Conservation (phyloP, 2,888 invertebrate species). For the Noctua janthina region DNA sequence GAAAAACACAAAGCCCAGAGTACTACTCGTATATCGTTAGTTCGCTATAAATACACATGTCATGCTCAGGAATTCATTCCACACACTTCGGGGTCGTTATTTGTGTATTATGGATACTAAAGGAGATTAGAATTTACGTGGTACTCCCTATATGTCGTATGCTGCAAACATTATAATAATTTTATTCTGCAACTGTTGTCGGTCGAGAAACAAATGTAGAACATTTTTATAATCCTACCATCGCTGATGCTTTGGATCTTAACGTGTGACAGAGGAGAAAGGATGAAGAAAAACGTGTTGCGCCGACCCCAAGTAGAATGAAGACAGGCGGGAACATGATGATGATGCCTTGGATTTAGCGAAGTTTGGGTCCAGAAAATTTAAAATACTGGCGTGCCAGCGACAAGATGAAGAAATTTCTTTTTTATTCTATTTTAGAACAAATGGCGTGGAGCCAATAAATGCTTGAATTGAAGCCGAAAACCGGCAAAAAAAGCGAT, state of each 20-base stretch:
- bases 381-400: not conserved
- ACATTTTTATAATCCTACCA: not conserved
- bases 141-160: not conserved
- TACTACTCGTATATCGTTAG: not conserved
- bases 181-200: not conserved
- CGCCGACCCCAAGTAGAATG: too few species aligned
- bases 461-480: not conserved
- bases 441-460: not conserved
- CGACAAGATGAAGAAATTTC: not conserved
- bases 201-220: not conserved
- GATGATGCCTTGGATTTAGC: not conserved
- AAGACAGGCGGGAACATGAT: not conserved
- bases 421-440: not conserved
- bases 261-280: too few species aligned
- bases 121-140: not conserved
- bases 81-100: slow-evolving; percentile 11
- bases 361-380: not conserved
- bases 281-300: too few species aligned
- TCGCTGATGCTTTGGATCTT: not conserved
- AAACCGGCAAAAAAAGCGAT: not conserved
- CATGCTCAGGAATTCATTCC: slow-evolving; percentile 19
- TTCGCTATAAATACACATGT: slow-evolving; percentile 36
- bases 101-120: slow-evolving; percentile 2
- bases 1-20: not conserved
- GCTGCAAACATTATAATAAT: slow-evolving; percentile 15